Evolutionary conservation across 2,797 vertebrate genomes (phyloP), one percentile per base, ranked within the genome.

Genomic region (Squalus acanthias): DNA sequence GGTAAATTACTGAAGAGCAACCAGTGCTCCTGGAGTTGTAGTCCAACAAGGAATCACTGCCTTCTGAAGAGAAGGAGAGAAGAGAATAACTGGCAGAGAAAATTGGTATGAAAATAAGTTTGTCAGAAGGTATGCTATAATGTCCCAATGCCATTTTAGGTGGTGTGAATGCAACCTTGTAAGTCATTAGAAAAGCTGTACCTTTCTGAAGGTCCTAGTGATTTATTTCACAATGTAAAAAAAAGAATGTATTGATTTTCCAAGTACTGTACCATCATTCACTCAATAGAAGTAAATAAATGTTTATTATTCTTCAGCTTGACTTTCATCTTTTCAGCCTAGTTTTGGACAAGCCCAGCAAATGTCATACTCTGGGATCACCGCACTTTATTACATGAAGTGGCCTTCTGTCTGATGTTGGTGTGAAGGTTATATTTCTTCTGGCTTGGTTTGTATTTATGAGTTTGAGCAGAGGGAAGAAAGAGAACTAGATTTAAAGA

Each of bases 261-360:
- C 50, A 76, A 2, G 46, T 76, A 60, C 12, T 20, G 53, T 57
- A n/a, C 70, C 94, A 95, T 76, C 94, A 95, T 95, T 95, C 29
- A 95, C 50, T 95, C 67, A 72, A 33, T 53, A 33, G 72, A 95
- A 95, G 94, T 74, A 95, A 95, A 74, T 95, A 95, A 60, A 60
- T 74, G 70, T 95, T 74, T 53, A 95, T 76, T 74, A 95, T 57
- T 93, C 94, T 76, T 76, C 72, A 95, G 94, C 50, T 53, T 33
- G 69, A 95, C 69, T 33, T 95, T 20, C 46, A 95, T 95, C 69
- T 76, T 76, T 53, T 76, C 7, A 95, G 29, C 94, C 70, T 20
- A 20, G 94, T 57, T 57, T 95, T 65, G 70, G 70, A 57, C 50
- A 76, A 70, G 57, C 70, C 12, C 46, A 57, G 46, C 57, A 76